Conservation (phyloP, 1,140 invertebrate species). For the Coelopa frigida region DNA sequence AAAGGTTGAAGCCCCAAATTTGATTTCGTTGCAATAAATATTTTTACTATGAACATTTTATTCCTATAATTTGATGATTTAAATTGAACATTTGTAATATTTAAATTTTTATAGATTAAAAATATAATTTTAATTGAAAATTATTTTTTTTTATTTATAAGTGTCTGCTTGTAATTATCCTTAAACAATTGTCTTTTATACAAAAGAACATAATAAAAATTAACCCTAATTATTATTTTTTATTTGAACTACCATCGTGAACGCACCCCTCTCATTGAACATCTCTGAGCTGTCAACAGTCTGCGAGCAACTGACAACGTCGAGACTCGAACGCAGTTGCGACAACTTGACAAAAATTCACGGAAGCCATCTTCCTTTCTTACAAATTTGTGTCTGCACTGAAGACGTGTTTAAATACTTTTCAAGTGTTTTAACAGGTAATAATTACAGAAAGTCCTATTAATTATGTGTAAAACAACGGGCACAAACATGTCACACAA, state of each 20-base stretch:
- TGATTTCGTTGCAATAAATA: neutral
- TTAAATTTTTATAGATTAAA: too few relatives aligned
- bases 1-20: neutral
- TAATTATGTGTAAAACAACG: too few relatives aligned
- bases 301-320: too few relatives aligned
- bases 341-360: conserved; percentile 8
- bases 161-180: too few relatives aligned
- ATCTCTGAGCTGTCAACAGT: neutral
- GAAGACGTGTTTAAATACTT: conserved; percentile 44
- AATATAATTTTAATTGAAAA: too few relatives aligned
- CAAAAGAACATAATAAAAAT: too few relatives aligned
- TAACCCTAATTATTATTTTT: too few relatives aligned
- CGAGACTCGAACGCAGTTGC: conserved; percentile 2
- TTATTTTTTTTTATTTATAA: too few relatives aligned
- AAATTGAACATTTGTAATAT: neutral
- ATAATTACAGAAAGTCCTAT: conserved; percentile 32
- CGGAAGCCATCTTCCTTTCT: conserved; percentile 39
- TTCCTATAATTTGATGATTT: neutral
- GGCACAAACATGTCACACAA: too few relatives aligned
- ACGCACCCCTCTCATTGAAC: neutral
- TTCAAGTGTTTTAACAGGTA: conserved; percentile 44
- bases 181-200: too few relatives aligned
- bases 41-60: conserved; percentile 1
- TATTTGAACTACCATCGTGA: too few relatives aligned
- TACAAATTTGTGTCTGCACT: conserved; percentile 36